These are phyloP conservation scores for Penaeus vannamei DNA, from an alignment of 1,140 invertebrate species.

Conservation along the genomic window DNA sequence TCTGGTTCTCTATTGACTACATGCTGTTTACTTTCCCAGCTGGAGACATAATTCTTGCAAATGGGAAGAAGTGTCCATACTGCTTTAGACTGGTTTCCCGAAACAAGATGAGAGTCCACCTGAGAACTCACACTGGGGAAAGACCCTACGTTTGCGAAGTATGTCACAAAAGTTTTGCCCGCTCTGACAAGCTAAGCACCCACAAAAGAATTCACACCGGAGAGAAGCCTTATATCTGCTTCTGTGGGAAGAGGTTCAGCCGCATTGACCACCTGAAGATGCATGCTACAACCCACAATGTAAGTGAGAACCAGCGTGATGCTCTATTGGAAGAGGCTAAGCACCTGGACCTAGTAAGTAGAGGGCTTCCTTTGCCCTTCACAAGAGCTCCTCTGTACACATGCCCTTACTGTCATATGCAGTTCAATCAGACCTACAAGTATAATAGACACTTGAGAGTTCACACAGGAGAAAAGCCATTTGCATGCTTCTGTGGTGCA, in stretches of 20 bases:
- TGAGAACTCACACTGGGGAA: constrained; percentile 43
- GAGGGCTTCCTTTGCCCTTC: not conserved
- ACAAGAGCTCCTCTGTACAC: not conserved
- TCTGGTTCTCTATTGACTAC: not conserved
- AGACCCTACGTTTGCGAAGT: constrained; percentile 27
- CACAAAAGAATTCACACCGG: constrained; percentile 44
- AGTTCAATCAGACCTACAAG: constrained; percentile 34
- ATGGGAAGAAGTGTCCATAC: constrained; percentile 1
- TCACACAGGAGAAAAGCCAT: constrained; percentile 21
- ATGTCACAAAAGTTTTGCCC: constrained; percentile 31
- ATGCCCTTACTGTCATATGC: constrained; percentile 5
- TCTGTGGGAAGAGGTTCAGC: constrained; percentile 40
- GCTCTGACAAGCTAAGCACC: constrained; percentile 29
- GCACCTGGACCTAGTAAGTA: not conserved
- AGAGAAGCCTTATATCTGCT: constrained; percentile 41
- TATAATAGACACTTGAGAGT: constrained; percentile 21
- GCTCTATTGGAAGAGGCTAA: constrained; percentile 6
- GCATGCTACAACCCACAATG: constrained; percentile 29
- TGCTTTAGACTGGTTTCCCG: constrained; percentile 1
- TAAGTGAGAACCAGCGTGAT: not conserved
- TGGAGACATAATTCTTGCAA: not conserved
- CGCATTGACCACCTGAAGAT: constrained; percentile 42
- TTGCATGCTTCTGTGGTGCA: constrained; percentile 22
- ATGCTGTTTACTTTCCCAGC: not conserved
- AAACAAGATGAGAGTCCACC: constrained; percentile 38